These are phyloP conservation scores for Odontesthes bonariensis DNA, from an alignment of 2,113 vertebrate genomes.

Conservation along the genomic window DNA sequence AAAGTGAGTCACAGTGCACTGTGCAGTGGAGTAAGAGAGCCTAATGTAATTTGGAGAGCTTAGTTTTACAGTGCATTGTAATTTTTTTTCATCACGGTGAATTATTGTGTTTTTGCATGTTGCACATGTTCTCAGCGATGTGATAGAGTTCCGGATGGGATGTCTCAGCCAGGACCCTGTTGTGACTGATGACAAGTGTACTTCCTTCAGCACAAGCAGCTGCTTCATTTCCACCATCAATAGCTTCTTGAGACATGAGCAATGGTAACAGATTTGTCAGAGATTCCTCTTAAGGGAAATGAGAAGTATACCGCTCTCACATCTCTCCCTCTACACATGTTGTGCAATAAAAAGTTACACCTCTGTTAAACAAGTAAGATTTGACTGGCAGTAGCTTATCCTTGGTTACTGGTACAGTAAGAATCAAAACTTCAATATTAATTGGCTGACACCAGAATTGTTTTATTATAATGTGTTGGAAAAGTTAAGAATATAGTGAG, in stretches of 20 bases:
- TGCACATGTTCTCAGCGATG: neutral
- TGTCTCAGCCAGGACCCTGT: neutral
- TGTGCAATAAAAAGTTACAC: neutral
- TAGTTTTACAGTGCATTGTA: neutral
- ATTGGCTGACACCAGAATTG: no score
- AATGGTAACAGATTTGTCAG: slow-evolving; percentile 14
- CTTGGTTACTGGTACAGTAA: no score
- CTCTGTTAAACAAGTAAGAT: neutral
- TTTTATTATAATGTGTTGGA: no score
- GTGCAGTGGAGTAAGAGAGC: neutral
- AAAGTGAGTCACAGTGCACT: neutral
- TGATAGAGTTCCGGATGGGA: slow-evolving; percentile 4
- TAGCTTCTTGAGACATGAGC: neutral
- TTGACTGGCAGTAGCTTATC: neutral
- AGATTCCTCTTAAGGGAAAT: slow-evolving; percentile 4
- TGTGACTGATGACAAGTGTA: neutral
- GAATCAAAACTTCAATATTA: no score
- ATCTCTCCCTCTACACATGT: neutral
- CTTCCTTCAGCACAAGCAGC: slow-evolving; percentile 1
- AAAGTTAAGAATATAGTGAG: no score
- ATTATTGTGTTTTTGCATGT: neutral
- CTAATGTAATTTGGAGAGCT: neutral
- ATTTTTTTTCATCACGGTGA: neutral
- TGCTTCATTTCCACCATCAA: slow-evolving; percentile 14
- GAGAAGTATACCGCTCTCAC: neutral